phyloP scores from a whole-genome alignment of 2,113 vertebrate genomes.

The Perognathus longimembris region DNA sequence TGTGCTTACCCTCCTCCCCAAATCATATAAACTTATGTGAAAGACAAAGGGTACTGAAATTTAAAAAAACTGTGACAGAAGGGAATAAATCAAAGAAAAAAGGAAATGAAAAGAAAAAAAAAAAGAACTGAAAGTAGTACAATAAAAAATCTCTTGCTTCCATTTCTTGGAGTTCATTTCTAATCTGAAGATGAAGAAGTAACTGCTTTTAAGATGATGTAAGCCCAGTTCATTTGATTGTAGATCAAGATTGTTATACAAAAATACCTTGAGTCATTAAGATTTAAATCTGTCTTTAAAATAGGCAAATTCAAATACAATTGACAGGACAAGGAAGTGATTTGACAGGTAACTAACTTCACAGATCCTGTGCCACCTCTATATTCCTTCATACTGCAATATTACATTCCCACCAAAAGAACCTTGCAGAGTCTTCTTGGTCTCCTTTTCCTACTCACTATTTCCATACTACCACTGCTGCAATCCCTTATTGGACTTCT shows the following conservation, averaged over 20 bases:
- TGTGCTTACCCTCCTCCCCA: too few relatives aligned
- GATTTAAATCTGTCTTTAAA: constrained; percentile 9
- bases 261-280: background rate
- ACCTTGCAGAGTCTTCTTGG: background rate
- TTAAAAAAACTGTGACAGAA: too few relatives aligned
- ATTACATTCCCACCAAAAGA: background rate
- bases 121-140: too few relatives aligned
- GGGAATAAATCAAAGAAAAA: too few relatives aligned
- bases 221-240: background rate
- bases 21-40: too few relatives aligned
- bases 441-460: background rate
- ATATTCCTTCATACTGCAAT: background rate
- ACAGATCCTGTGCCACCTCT: background rate
- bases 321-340: too few relatives aligned
- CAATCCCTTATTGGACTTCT: background rate
- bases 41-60: too few relatives aligned
- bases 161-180: background rate
- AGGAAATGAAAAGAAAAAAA: too few relatives aligned
- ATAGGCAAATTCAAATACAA: too few relatives aligned
- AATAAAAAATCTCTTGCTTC: too few relatives aligned
- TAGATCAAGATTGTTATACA: background rate
- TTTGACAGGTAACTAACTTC: too few relatives aligned
- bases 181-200: constrained; percentile 15
- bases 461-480: background rate
- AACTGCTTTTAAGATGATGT: background rate